Percentiles rank a stretch among this genome's conserved stretches.
Evolutionary conservation across 2,888 invertebrate genomes (phyloP).

Genomic region (Entomobrya multifasciata): DNA sequence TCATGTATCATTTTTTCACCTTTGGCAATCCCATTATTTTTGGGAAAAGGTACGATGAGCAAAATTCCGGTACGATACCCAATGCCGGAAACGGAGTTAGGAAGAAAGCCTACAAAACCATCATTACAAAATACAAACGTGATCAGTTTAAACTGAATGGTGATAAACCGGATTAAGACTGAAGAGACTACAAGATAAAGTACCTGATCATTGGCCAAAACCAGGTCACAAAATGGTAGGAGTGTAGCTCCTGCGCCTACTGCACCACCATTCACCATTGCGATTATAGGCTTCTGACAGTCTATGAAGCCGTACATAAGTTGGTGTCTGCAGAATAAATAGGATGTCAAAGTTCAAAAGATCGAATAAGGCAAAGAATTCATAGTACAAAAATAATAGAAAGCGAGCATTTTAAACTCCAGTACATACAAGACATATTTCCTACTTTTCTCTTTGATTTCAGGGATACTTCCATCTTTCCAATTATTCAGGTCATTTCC

Average conservation of each 20-base stretch:
- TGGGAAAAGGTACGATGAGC: slow-evolving; percentile 49
- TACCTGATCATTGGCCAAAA: slow-evolving; percentile 62
- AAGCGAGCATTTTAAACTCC: no score
- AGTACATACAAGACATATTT: slow-evolving; percentile 59
- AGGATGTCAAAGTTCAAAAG: no score
- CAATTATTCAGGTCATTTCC: slow-evolving; percentile 62
- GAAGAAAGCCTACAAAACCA: slow-evolving; percentile 47
- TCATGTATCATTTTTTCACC: slow-evolving; percentile 30
- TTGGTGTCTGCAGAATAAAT: slow-evolving; percentile 15
- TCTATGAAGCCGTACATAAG: slow-evolving; percentile 59
- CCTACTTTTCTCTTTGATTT: slow-evolving; percentile 28
- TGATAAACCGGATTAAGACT: no score
- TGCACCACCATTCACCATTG: slow-evolving; percentile 55
- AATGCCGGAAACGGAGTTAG: slow-evolving; percentile 38
- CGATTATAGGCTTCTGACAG: slow-evolving; percentile 56
- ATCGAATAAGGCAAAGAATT: no score
- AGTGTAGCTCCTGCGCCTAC: slow-evolving; percentile 54
- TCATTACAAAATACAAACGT: not conserved
- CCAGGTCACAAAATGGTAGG: slow-evolving; percentile 58
- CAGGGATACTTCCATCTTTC: slow-evolving; percentile 13
- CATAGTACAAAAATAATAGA: no score
- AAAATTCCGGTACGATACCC: slow-evolving; percentile 60
- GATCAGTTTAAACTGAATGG: no score
- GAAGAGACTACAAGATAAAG: not conserved
- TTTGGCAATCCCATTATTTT: slow-evolving; percentile 58